A percentile compares a stretch with the other conserved stretches of the same genome.
Conservation (phyloP, 2,797 vertebrate species). For the Triplophysa bombifrons region DNA sequence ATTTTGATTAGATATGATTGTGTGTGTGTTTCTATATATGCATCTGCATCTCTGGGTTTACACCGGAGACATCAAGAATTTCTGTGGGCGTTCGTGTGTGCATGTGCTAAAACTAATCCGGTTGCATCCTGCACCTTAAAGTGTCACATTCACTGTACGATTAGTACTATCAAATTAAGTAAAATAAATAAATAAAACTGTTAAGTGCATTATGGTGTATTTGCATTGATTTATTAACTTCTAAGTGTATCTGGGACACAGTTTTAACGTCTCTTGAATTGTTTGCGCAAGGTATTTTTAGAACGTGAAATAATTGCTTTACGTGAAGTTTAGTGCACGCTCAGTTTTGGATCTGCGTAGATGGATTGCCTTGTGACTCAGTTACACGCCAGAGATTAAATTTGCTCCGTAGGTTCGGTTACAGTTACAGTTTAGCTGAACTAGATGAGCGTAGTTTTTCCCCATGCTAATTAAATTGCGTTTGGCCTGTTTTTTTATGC, state of each 20-base stretch:
- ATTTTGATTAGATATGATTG: conserved; percentile 35
- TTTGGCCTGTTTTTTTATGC: conserved; percentile 4
- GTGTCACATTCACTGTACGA: conserved; percentile 25
- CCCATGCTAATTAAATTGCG: conserved; percentile 25
- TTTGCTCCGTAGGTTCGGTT: conserved; percentile 45
- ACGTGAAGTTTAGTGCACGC: conserved; percentile 21
- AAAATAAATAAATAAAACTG: conserved; percentile 2
- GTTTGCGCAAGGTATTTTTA: conserved; percentile 44
- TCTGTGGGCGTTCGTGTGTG: conserved; percentile 8
- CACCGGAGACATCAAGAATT: neutral
- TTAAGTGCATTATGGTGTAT: conserved; percentile 23
- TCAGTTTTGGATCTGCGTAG: conserved; percentile 31
- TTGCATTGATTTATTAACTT: conserved; percentile 54
- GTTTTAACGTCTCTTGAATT: conserved; percentile 35
- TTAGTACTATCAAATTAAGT: conserved; percentile 20
- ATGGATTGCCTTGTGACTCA: conserved; percentile 33
- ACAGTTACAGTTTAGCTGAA: conserved; percentile 27
- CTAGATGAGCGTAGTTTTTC: conserved; percentile 18
- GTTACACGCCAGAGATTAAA: neutral
- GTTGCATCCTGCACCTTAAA: conserved; percentile 35
- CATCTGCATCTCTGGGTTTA: neutral
- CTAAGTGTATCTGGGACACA: conserved; percentile 37
- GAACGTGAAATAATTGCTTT: conserved; percentile 39
- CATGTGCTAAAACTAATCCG: conserved; percentile 28
- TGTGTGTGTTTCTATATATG: neutral